These are phyloP conservation scores for Pluvialis apricaria DNA, from an alignment of 2,113 vertebrate genomes.

Conservation along the genomic window DNA sequence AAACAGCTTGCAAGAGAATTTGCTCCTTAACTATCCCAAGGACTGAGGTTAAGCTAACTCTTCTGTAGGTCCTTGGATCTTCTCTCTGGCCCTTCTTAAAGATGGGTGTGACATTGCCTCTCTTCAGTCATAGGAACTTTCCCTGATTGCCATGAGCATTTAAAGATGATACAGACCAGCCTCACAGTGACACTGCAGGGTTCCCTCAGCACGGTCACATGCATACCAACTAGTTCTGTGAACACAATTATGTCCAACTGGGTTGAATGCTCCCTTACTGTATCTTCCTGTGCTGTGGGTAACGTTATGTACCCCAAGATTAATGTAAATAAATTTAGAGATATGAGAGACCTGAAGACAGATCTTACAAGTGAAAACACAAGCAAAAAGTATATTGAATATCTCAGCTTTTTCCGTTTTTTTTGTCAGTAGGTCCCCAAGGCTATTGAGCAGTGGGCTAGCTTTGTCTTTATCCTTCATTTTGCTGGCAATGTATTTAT, in stretches of 20 bases:
- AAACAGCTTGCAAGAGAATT: background rate
- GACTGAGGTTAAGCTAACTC: background rate
- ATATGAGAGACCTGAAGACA: background rate
- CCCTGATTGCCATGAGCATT: background rate
- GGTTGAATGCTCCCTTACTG: background rate
- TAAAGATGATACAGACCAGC: background rate
- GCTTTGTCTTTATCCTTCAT: background rate
- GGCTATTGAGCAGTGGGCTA: background rate
- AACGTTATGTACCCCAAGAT: background rate
- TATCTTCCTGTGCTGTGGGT: background rate
- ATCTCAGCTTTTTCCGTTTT: background rate
- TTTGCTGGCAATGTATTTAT: background rate
- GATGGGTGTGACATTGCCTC: background rate
- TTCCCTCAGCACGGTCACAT: background rate
- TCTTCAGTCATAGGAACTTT: background rate
- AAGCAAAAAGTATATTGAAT: background rate
- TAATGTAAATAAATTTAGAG: background rate
- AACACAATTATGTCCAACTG: background rate
- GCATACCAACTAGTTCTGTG: background rate
- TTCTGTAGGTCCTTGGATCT: background rate
- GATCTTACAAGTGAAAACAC: background rate
- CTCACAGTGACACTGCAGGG: background rate
- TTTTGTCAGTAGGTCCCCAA: background rate
- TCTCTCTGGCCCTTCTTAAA: background rate
- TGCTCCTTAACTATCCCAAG: background rate